phyloP scores from a whole-genome alignment of 2,113 vertebrate species.

The Solea senegalensis region DNA sequence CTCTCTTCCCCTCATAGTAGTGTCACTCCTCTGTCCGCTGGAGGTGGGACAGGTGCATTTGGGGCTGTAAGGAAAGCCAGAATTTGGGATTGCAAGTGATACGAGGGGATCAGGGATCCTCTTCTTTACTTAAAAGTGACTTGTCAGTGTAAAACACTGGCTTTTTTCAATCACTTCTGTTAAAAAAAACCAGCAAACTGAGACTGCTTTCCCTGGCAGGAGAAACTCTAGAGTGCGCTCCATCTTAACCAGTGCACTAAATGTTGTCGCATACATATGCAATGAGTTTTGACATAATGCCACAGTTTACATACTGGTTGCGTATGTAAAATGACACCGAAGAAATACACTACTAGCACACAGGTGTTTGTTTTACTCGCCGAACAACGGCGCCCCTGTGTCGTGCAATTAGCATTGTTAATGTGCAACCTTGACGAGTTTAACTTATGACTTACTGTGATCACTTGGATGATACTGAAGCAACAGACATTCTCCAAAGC shows the following conservation, averaged over 20 bases:
- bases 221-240: background rate
- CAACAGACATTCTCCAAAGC: conserved; percentile 40
- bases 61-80: conserved; percentile 22
- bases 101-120: conserved; percentile 6
- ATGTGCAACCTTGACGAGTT: conserved; percentile 18
- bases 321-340: no score
- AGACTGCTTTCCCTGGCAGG: background rate
- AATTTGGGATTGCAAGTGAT: conserved; percentile 10
- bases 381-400: conserved; percentile 16
- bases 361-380: background rate
- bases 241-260: no score
- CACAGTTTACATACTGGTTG: no score
- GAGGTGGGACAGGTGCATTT: conserved; percentile 49
- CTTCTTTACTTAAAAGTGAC: background rate
- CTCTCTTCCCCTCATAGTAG: conserved; percentile 67
- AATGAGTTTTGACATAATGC: no score
- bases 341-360: background rate
- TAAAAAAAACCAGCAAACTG: background rate
- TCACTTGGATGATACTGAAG: conserved; percentile 16
- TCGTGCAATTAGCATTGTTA: conserved; percentile 23
- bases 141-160: background rate
- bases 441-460: conserved; percentile 8
- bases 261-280: no score
- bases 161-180: no score
- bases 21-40: conserved; percentile 72